Evolutionary conservation across 2,888 invertebrate genomes (phyloP).

Genomic region (Teleiodes luculella): DNA sequence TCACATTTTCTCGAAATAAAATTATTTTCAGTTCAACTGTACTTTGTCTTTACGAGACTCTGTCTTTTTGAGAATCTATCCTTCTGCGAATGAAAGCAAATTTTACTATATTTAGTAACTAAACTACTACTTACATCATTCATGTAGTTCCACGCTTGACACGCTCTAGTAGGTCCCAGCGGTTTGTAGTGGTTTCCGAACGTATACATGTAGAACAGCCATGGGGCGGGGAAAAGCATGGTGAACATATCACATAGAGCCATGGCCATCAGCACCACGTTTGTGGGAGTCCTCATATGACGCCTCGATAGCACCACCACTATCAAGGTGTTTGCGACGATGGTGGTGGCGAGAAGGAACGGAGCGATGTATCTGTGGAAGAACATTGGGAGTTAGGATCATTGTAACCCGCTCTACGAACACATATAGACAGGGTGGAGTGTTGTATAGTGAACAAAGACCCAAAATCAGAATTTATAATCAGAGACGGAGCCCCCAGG

Average conservation of each 20-base stretch:
- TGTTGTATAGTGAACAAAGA: too few species aligned
- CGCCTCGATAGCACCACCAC: slow-evolving; percentile 92
- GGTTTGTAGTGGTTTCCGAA: slow-evolving; percentile 92
- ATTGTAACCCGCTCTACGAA: too few species aligned
- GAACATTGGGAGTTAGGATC: too few species aligned
- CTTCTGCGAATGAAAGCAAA: too few species aligned
- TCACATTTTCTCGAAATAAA: too few species aligned
- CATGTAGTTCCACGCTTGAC: slow-evolving; percentile 89
- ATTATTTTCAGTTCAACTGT: too few species aligned
- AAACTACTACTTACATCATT: slow-evolving; percentile 81
- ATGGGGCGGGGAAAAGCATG: slow-evolving; percentile 92
- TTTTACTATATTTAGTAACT: too few species aligned
- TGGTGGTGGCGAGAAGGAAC: slow-evolving; percentile 89
- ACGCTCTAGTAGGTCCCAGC: slow-evolving; percentile 85
- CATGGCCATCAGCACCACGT: slow-evolving; percentile 96
- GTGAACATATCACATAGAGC: slow-evolving; percentile 97
- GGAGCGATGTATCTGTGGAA: slow-evolving; percentile 83
- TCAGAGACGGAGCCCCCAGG: too few species aligned
- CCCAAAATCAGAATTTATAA: too few species aligned
- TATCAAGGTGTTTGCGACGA: slow-evolving; percentile 94
- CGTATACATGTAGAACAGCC: slow-evolving; percentile 95
- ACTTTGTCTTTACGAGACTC: too few species aligned
- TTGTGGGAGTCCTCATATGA: slow-evolving; percentile 95
- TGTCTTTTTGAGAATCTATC: too few species aligned
- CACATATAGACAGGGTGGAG: too few species aligned